Evolutionary conservation across 2,888 invertebrate genomes (phyloP), one percentile per base, ranked within the genome.

Genomic region (Stenotaenia linearis): DNA sequence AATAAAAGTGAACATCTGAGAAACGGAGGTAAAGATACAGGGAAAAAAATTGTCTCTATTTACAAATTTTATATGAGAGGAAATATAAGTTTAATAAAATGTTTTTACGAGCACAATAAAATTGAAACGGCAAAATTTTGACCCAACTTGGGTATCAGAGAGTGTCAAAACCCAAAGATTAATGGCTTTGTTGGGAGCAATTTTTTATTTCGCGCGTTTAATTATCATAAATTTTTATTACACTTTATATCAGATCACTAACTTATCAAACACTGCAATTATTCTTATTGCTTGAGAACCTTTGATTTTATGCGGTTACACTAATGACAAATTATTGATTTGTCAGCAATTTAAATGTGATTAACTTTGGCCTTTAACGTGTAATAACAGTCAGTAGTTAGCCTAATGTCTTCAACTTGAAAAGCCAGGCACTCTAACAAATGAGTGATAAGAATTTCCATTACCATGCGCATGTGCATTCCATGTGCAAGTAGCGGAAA

Each of bases 361-460:
- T 50, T 50, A 50, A 50, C 50, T 50, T 50, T 50, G 18, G 18
- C 50, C 15, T 50, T 50, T 50, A 50, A 21, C 50, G 18, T 50
- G 50, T 50, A 50, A 50, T 50, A 50, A 50, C 18, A 50, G n/a
- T 50, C 50, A 69, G 69, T 69, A 69, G 69, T 69, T 69, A 69
- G 28, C 28, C 25, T 28, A 69, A 69, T 69, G 28, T 69, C 69
- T 69, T 69, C 69, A 69, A 69, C 69, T 69, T 69, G 69, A 69
- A 69, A 61, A 69, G 69, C 69, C 69, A 69, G 69, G 25, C 69
- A 69, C 69, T 69, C 69, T 69, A 69, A 69, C 69, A 69, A 69
- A 69, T 69, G 69, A 69, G 69, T 69, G 69, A 69, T 69, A 69
- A 69, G 69, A 28, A 69, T 69, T 69, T 69, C 69, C 69, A 69